Base-by-base conservation (phyloP, 1,140 invertebrate species). In the Pemphigus obesinymphae region DNA sequence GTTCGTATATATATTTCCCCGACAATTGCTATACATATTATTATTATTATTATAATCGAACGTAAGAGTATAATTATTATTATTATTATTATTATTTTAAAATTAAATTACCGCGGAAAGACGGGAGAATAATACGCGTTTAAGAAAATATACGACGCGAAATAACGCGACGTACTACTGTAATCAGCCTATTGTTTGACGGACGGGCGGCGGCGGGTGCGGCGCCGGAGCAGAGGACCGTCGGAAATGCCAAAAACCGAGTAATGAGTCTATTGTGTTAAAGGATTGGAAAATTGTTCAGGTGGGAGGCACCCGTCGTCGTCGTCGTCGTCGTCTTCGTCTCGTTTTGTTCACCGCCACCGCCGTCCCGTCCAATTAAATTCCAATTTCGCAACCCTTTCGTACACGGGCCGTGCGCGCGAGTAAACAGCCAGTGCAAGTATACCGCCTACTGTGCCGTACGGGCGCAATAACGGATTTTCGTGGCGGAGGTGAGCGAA, bases 381-480 rank as follows among this genome's bases (percentile, higher is more conserved):
- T 80, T 63, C 76, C 76, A 63, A 80, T 80, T 80, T 80, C 53
- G 76, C 76, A 80, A 80, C 76, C 76, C 76, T 80, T 80, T 80
- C 76, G 45, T n/a, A 63, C 63, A 63, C 40, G 45, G 3, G 11
- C n/a, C 40, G 37, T 1, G 20, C 29, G 45, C 8, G 29, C 43
- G 45, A 10, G 11, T 58, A 23, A 1, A 10, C 75, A 17, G 6
- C 23, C n/a, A 7, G 34, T 61, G 7, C n/a, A n/a, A n/a, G n/a
- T n/a, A n/a, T n/a, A n/a, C n/a, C n/a, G n/a, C n/a, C n/a, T n/a
- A n/a, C n/a, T n/a, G n/a, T n/a, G n/a, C n/a, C n/a, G n/a, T n/a
- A n/a, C n/a, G n/a, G n/a, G n/a, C n/a, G n/a, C n/a, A n/a, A n/a
- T n/a, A 31, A 80, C 37, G 55, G 55, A 43, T 63, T n/a, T 7